Conservation (phyloP, 2,797 vertebrate species). For the Xenentodon cancila region DNA sequence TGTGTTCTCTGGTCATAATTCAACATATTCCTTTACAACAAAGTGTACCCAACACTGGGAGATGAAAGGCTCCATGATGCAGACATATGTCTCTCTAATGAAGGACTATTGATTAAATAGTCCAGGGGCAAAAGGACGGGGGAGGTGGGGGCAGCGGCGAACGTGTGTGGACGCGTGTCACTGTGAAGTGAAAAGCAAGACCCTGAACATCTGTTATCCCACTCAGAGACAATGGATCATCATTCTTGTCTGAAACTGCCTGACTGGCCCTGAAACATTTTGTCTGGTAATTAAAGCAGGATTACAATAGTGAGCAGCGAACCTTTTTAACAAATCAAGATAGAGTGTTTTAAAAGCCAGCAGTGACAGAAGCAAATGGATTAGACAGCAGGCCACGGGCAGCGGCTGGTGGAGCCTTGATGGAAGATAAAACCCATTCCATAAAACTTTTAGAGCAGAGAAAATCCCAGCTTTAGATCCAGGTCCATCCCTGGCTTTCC, state of each 20-base stretch:
- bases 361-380: conserved; percentile 47
- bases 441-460: conserved; percentile 52
- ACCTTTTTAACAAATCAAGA: conserved; percentile 32
- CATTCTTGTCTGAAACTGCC: conserved; percentile 18
- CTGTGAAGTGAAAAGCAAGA: conserved; percentile 38
- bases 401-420: conserved; percentile 37
- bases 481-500: conserved; percentile 16
- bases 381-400: conserved; percentile 38
- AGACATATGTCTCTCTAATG: conserved; percentile 66
- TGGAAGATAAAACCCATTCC: conserved; percentile 34
- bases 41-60: conserved; percentile 15
- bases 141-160: conserved; percentile 35
- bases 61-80: conserved; percentile 23
- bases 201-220: conserved; percentile 69
- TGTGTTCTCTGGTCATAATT: too few species aligned
- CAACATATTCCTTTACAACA: not conserved
- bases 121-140: conserved; percentile 21
- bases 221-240: conserved; percentile 48
- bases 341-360: conserved; percentile 28
- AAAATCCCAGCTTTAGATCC: conserved; percentile 41
- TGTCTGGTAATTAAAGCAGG: conserved; percentile 44
- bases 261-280: conserved; percentile 46
- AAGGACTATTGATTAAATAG: conserved; percentile 51
- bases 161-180: conserved; percentile 16
- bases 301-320: conserved; percentile 48